Conservation (phyloP, 1,140 invertebrate species). For the Drosophila hydei region DNA sequence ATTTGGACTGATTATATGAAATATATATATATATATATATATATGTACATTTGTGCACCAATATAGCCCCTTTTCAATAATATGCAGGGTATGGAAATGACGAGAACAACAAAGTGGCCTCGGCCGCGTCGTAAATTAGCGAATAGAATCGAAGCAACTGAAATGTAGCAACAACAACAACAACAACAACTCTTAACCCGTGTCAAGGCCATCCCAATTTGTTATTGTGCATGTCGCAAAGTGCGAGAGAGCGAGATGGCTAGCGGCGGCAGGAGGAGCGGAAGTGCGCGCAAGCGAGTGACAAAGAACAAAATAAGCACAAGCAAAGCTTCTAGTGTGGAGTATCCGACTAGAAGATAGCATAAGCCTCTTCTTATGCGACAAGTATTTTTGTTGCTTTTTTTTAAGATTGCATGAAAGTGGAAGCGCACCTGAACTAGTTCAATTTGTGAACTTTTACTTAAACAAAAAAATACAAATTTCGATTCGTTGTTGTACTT, state of each 20-base stretch:
- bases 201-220: conserved; percentile 56
- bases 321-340: neutral
- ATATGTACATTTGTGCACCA: neutral
- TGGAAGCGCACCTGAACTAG: no score
- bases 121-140: conserved; percentile 58
- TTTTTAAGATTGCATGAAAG: no score
- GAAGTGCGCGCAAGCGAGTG: neutral
- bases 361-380: no score
- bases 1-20: neutral
- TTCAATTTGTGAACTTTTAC: no score
- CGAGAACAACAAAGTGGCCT: conserved; percentile 12
- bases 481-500: no score
- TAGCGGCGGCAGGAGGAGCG: neutral
- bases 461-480: no score
- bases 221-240: conserved; percentile 16
- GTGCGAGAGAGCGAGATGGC: neutral
- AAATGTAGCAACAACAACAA: conserved; percentile 43
- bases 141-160: conserved; percentile 45
- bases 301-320: conserved; percentile 6
- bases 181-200: conserved; percentile 38
- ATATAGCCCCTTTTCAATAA: neutral
- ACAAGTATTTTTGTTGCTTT: no score
- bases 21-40: neutral
- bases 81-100: conserved; percentile 2
- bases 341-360: neutral